A percentile compares a stretch with the other conserved stretches of the same genome.
Conservation (phyloP, 92 coral and sea anemone species). For the Ricordea florida region DNA sequence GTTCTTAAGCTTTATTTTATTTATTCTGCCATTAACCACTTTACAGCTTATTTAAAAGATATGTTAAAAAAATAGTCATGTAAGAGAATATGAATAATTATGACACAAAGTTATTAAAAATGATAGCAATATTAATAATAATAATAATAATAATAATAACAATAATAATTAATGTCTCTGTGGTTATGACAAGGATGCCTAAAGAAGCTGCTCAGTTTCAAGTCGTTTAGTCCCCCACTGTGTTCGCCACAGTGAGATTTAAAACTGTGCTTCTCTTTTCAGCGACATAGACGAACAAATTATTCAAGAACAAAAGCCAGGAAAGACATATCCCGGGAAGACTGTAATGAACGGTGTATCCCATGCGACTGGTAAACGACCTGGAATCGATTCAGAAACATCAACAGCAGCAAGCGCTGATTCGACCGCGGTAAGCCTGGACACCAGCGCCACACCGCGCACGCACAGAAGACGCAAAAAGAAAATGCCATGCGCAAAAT, state of each 20-base stretch:
- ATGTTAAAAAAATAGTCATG: too few species aligned
- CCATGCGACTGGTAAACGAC: neutral
- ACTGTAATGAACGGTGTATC: slow-evolving; percentile 1
- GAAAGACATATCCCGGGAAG: neutral
- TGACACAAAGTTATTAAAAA: too few species aligned
- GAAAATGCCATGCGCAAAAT: slow-evolving; percentile 89
- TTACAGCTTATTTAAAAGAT: too few species aligned
- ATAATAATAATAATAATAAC: too few species aligned
- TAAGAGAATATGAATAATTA: too few species aligned
- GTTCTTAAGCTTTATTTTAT: too few species aligned
- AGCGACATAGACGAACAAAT: slow-evolving; percentile 5
- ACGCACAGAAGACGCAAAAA: slow-evolving; percentile 78
- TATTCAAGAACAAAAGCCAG: neutral
- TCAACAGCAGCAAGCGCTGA: slow-evolving; percentile 1
- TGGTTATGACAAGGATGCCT: too few species aligned
- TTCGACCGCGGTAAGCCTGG: slow-evolving; percentile 18
- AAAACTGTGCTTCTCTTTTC: neutral
- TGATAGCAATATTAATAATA: too few species aligned
- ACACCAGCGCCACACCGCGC: slow-evolving; percentile 7
- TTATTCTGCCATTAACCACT: too few species aligned
- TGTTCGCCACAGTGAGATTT: neutral
- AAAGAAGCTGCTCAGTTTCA: too few species aligned
- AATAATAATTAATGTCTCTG: too few species aligned
- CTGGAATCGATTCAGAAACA: slow-evolving; percentile 10
- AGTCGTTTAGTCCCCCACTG: too few species aligned